Evolutionary conservation across 2,888 invertebrate genomes (phyloP), one percentile per base, ranked within the genome.

Genomic region (Drosophila macrospina): DNA sequence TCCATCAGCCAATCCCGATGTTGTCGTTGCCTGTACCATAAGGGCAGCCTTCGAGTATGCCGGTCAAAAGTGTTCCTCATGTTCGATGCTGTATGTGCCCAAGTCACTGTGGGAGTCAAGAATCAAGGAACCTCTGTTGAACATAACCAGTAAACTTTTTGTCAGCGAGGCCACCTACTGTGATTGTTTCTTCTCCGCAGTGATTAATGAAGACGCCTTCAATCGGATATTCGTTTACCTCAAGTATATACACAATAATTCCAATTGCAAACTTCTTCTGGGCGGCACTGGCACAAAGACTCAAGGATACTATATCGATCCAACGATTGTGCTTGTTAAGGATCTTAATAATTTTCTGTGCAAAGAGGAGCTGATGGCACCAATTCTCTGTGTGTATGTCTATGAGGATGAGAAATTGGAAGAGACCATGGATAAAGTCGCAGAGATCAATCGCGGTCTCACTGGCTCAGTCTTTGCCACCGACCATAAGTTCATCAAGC

Each of bases 21-120:
- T 95, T 4, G 98, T 98, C 1, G 95, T 97, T 0, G 94, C 95
- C 48, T 94, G 95, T 24, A 98, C 99, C 0, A 96, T 99, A 70
- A 94, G 97, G 62, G 96, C 98, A 39, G 95, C 98, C 0, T 99
- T 98, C 92, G 99, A 99, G 93, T 99, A 95, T 91, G 96, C 96
- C 86, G 99, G 99, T 0, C 99, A 99, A 91, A 99, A 99, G 91
- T 99, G 99, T 92, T 99, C 99, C 2, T 99, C 99, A 0, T 98
- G 98, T 91, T 98, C 98, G 8, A 94, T 99, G 89, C 94, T 98
- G 93, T 99, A 98, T 92, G 95, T 98, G 37, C 98, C 99, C 0
- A 94, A 96, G 88, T 97, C 97, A 1, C 91, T 98, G 48, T 98
- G 97, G 96, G 62, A 76, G 36, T 39, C 47, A 0, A 32, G 73